A percentile compares a stretch with the other conserved stretches of the same genome.
phyloP scores from a whole-genome alignment of 1,140 invertebrate genomes.

The Trichonephila clavata region DNA sequence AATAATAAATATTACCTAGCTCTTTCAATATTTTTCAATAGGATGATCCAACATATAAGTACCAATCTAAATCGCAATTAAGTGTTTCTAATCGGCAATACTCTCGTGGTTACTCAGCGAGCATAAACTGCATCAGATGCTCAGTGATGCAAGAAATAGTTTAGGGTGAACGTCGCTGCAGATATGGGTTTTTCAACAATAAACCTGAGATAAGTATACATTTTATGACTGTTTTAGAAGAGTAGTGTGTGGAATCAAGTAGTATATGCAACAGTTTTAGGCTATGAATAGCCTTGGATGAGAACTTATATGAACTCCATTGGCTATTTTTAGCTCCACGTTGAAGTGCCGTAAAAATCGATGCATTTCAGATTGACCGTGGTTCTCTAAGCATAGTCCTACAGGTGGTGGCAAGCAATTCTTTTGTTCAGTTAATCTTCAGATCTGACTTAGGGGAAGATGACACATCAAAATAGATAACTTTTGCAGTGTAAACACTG shows the following conservation, averaged over 20 bases:
- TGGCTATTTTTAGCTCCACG: constrained; percentile 57
- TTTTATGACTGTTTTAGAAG: background rate
- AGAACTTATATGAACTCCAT: constrained; percentile 2
- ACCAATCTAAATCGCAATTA: background rate
- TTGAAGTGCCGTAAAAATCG: constrained; percentile 43
- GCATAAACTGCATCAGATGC: background rate
- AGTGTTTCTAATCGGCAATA: background rate
- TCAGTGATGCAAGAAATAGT: background rate
- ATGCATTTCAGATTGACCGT: constrained; percentile 41
- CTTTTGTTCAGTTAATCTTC: background rate
- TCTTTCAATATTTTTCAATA: background rate
- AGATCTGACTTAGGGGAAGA: no score
- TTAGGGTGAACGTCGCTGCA: background rate
- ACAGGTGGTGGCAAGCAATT: constrained; percentile 49
- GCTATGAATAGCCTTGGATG: constrained; percentile 58
- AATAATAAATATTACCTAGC: background rate
- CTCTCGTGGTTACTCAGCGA: background rate
- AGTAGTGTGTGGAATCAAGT: background rate
- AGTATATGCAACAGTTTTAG: constrained; percentile 41
- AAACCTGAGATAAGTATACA: background rate
- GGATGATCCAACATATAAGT: background rate
- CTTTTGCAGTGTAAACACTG: no score
- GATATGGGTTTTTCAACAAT: background rate
- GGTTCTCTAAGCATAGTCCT: background rate
- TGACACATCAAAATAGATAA: no score